A percentile compares a stretch with the other conserved stretches of the same genome.
Conservation (phyloP, 1,140 invertebrate genomes). For the Rhagoletis zephyria region DNA sequence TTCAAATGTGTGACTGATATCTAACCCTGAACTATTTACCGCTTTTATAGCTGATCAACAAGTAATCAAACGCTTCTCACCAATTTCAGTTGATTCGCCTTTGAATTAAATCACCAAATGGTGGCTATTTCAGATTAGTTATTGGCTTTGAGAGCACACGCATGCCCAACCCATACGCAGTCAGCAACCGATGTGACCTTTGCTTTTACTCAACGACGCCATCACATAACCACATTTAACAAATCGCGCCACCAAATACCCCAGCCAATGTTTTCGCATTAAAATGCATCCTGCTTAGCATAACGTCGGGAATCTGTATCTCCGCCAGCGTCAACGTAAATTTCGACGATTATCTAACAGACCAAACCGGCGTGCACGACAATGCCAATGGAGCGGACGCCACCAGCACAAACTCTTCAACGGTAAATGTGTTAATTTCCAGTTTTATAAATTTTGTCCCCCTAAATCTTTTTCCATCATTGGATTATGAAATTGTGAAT, state of each 20-base stretch:
- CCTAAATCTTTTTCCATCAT: background rate
- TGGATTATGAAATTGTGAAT: conserved; percentile 32
- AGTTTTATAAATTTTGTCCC: background rate
- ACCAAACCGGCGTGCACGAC: background rate
- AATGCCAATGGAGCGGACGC: background rate
- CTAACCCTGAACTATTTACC: background rate
- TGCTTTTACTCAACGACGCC: background rate
- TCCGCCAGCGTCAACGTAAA: background rate
- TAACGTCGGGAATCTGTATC: background rate
- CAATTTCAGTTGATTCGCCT: conserved; percentile 21
- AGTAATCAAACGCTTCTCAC: conserved; percentile 5
- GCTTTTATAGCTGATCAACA: conserved; percentile 54
- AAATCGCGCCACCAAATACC: conserved; percentile 64
- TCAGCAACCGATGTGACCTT: background rate
- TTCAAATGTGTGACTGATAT: conserved; percentile 52
- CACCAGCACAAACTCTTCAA: background rate
- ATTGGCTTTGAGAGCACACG: background rate
- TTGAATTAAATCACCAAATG: background rate
- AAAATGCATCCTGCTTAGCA: conserved; percentile 59
- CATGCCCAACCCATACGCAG: background rate
- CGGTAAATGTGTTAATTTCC: background rate
- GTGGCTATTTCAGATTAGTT: background rate
- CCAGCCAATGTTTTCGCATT: conserved; percentile 47
- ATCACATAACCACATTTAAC: conserved; percentile 59
- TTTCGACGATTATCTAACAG: conserved; percentile 38